Percentiles rank a stretch among this genome's conserved stretches.
phyloP scores from a whole-genome alignment of 2,797 vertebrate genomes.

The Gymnodraco acuticeps region DNA sequence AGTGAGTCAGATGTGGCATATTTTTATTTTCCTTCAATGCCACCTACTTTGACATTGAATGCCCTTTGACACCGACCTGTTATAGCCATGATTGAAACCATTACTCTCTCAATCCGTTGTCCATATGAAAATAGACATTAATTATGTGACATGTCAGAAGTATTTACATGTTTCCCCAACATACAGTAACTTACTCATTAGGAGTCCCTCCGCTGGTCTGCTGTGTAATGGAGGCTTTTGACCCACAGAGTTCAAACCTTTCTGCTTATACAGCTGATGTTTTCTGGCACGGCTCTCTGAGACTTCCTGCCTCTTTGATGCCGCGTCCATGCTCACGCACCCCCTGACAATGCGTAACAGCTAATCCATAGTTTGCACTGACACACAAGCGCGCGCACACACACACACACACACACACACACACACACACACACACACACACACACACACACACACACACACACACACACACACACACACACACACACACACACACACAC shows the following conservation, averaged over 20 bases:
- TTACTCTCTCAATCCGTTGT: slow-evolving; percentile 49
- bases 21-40: slow-evolving; percentile 21
- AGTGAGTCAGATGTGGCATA: neutral
- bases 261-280: slow-evolving; percentile 85
- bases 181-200: slow-evolving; percentile 74
- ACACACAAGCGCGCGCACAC: slow-evolving; percentile 10
- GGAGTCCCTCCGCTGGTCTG: slow-evolving; percentile 54
- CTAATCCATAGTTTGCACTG: slow-evolving; percentile 76
- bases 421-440: too few species aligned
- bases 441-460: slow-evolving; percentile 12
- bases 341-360: slow-evolving; percentile 81
- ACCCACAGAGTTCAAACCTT: slow-evolving; percentile 78
- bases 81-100: slow-evolving; percentile 46
- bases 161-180: slow-evolving; percentile 58
- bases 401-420: too few species aligned
- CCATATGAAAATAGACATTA: slow-evolving; percentile 65
- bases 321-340: slow-evolving; percentile 74
- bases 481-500: neutral
- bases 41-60: slow-evolving; percentile 15
- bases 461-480: neutral
- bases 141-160: slow-evolving; percentile 70
- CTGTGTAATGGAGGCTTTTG: slow-evolving; percentile 75
- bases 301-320: slow-evolving; percentile 83
- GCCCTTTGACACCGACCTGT: slow-evolving; percentile 58
- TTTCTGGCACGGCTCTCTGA: slow-evolving; percentile 74